Conservation (phyloP, 2,888 invertebrate genomes). For the Drosophila mayaguana region DNA sequence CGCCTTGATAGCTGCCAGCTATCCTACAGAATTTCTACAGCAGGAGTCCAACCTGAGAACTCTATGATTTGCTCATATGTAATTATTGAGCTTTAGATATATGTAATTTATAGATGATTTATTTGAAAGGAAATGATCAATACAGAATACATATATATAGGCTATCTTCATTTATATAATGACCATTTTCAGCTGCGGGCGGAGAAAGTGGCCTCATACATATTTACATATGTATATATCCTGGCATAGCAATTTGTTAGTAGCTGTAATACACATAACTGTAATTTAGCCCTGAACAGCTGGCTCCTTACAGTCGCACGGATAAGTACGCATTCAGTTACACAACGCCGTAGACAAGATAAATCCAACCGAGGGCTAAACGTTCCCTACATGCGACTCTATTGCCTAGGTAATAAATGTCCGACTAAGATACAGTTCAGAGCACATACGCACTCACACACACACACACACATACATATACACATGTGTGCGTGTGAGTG, state of each 20-base stretch:
- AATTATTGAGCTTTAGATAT: neutral
- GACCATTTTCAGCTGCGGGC: no score
- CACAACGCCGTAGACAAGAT: slow-evolving; percentile 24
- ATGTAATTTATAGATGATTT: no score
- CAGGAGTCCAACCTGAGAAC: no score
- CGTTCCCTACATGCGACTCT: slow-evolving; percentile 40
- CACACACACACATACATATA: slow-evolving; percentile 15
- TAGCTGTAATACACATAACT: neutral
- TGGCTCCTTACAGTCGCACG: neutral
- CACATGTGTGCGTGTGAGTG: neutral
- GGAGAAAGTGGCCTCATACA: neutral
- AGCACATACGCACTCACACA: slow-evolving; percentile 20
- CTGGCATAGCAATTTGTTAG: neutral
- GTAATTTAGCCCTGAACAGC: neutral
- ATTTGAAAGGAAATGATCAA: neutral
- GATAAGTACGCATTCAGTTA: slow-evolving; percentile 45
- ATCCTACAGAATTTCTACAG: no score
- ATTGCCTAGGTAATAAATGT: slow-evolving; percentile 77
- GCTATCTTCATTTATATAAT: neutral
- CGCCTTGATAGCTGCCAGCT: no score
- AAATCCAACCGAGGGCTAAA: slow-evolving; percentile 30
- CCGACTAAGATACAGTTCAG: slow-evolving; percentile 46
- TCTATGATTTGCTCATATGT: neutral
- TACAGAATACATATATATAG: neutral
- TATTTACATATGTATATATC: neutral